Evolutionary conservation across 2,797 vertebrate genomes (phyloP).

Genomic region (Neomorphus geoffroyi): DNA sequence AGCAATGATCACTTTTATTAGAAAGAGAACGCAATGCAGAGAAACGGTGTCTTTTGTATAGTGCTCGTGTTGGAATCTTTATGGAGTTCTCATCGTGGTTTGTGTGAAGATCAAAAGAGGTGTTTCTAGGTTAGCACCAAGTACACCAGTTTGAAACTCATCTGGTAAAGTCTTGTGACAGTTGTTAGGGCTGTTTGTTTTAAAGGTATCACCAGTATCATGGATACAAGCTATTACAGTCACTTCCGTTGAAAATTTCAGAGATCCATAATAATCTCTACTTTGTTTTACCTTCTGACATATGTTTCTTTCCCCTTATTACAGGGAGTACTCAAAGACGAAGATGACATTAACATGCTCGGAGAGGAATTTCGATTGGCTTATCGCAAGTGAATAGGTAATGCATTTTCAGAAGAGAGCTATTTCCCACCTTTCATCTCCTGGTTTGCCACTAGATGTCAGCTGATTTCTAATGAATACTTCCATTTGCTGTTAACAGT

Average conservation of each 20-base stretch:
- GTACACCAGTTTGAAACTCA: neutral
- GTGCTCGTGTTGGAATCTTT: neutral
- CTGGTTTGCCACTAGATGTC: slow-evolving; percentile 76
- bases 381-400: slow-evolving; percentile 75
- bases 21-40: neutral
- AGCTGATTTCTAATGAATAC: neutral
- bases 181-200: neutral
- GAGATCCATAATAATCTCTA: neutral
- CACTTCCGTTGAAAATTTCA: neutral
- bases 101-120: neutral
- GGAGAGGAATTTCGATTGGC: slow-evolving; percentile 87
- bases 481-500: neutral
- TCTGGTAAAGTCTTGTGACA: fast-evolving
- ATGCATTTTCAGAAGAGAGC: slow-evolving; percentile 67
- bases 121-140: neutral
- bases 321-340: slow-evolving; percentile 86
- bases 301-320: neutral
- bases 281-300: neutral
- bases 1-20: neutral
- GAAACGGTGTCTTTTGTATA: neutral
- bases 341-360: slow-evolving; percentile 87
- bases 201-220: neutral
- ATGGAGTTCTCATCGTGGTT: neutral
- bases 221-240: neutral
- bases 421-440: slow-evolving; percentile 36